Evolutionary conservation across 2,888 invertebrate species (phyloP).

Genomic region (Sesia bembeciformis): DNA sequence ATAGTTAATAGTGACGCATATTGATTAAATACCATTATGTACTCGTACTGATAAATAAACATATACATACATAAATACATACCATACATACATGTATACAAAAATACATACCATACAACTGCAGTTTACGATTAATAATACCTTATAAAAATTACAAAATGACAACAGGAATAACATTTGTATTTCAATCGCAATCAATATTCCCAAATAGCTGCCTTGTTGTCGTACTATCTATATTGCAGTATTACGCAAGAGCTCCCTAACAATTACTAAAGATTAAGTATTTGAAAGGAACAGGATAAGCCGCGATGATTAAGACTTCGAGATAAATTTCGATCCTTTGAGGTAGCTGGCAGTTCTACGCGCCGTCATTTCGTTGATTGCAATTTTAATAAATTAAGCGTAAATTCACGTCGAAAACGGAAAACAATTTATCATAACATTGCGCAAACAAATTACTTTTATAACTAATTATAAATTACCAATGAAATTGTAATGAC

Average conservation of each 20-base stretch:
- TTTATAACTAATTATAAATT: neutral
- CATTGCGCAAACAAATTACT: neutral
- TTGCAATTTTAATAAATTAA: slow-evolving; percentile 47
- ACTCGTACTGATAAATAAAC: no score
- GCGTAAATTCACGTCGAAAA: slow-evolving; percentile 17
- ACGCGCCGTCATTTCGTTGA: slow-evolving; percentile 18
- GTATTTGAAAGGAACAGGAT: slow-evolving; percentile 19
- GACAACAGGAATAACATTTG: no score
- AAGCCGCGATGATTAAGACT: slow-evolving; percentile 12
- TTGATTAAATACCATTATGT: no score
- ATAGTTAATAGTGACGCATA: no score
- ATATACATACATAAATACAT: neutral
- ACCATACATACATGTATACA: neutral
- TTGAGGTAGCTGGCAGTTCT: slow-evolving; percentile 12
- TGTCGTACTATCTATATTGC: no score
- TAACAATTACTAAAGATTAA: slow-evolving; percentile 22
- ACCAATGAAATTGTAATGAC: no score
- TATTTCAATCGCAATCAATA: no score
- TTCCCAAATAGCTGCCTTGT: no score
- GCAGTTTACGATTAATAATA: neutral
- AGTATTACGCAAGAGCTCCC: slow-evolving; percentile 1
- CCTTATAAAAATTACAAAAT: no score
- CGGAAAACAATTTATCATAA: slow-evolving; percentile 1
- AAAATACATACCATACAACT: neutral
- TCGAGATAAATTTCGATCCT: slow-evolving; percentile 22